Evolutionary conservation across 2,888 invertebrate species (phyloP), one percentile per base, ranked within the genome.

Genomic region (Polyommatus iphigenia): DNA sequence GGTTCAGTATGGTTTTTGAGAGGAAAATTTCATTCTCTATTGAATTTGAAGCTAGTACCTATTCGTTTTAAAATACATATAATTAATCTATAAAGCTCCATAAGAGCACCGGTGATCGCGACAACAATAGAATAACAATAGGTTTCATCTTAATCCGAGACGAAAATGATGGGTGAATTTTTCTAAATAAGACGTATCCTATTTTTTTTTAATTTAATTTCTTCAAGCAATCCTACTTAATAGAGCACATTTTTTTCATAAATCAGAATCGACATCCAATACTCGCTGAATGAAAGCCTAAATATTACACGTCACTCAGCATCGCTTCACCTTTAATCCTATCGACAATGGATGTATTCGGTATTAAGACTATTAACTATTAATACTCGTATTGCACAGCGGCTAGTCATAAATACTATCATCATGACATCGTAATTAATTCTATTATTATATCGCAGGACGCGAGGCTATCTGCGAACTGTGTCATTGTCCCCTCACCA

Each of bases 401-500:
- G 15, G 24, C 46, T 71, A 20, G 24, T n/a, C 7, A 41, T 62
- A 3, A 32, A 57, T 50, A 46, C 15, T 20, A 71, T 46, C 29
- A 36, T 62, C 18, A 36, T 72, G 57, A n/a, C 36, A 57, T 41
- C 15, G 13, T 46, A 10, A 57, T 77, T 62, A 46, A 13, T n/a
- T 54, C 72, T 77, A 77, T 77, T 59, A 77, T 59, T 77, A 77
- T 15, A 54, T 59, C 32, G 72, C 57, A 36, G 24, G 18, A n/a
- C 57, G 57, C 54, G 29, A 50, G 71, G 54, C 72, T 57, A 57
- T 72, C 20, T 73, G 54, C 32, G 24, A 24, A 36, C 18, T 59
- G 77, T 54, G 77, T 77, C 72, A 72, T 77, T 77, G 57, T 77
- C 77, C 50, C 41, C 50, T 75, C 29, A 67, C 15, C 5, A 24